Base-by-base conservation (phyloP, 1,140 invertebrate species). In the Zaprionus lachaisei region DNA sequence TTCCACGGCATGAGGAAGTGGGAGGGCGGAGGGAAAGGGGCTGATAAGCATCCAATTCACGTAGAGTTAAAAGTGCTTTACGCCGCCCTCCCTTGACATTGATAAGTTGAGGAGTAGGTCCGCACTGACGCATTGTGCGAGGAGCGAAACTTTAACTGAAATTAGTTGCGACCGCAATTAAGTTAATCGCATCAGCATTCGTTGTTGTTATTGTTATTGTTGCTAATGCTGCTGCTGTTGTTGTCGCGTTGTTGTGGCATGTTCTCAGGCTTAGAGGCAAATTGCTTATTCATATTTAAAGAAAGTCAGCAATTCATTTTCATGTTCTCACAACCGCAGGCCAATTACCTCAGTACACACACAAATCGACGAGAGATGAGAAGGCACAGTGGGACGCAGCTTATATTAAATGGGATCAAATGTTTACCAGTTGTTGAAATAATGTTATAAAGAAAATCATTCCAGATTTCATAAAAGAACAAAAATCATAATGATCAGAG, bases 81-180 rank as follows among this genome's bases (percentile, higher is more conserved):
- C 20, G 47, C 20, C 17, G 47, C 20, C 47, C 20, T 24, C 11
- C 17, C 20, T 72, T 84, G 81, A 84, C 81, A 84, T 84, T 84
- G 81, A 81, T 63, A 57, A 15, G 65, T 15, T 37, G 28, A 41
- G 54, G 3, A 34, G 22, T 9, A 34, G 31, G 9, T 34, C 14
- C 6, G 17, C 31, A 44, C 63, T 72, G 71, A 73, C 64, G 71
- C 64, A 73, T 69, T 57, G 12, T 57, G 69, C 62, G 26, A 57
- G 28, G 34, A 51, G 65, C 31, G 58, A 69, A 44, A 38, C 65
- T 62, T 58, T 47, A 67, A 31, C 26, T 67, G 54, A 74, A 83
- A 82, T 75, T 68, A 66, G 67, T 64, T 79, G 77, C 62, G 66
- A 71, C 31, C 62, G 80, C 81, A 85, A 84, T 84, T 84, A 84